Evolutionary conservation across 2,113 vertebrate species (phyloP).

Genomic region (Eurypyga helias): DNA sequence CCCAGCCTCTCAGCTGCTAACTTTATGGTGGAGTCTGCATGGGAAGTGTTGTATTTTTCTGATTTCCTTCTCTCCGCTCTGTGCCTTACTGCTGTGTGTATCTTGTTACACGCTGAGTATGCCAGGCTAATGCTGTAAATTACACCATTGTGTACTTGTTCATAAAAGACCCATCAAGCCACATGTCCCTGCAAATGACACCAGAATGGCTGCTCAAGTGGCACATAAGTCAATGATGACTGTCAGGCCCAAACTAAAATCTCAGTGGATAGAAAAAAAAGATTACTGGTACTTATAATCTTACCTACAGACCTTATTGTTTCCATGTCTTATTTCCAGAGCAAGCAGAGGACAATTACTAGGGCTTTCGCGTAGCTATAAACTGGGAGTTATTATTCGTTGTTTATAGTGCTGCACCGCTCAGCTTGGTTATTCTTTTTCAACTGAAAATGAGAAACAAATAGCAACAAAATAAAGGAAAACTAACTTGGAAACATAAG

Average conservation of each 20-base stretch:
- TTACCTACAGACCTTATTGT: neutral
- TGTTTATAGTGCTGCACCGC: neutral
- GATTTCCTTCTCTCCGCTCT: neutral
- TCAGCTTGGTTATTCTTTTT: neutral
- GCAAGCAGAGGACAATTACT: neutral
- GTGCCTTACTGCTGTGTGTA: neutral
- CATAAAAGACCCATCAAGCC: constrained; percentile 20
- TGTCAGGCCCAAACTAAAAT: neutral
- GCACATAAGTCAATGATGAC: neutral
- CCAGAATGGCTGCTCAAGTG: neutral
- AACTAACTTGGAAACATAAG: neutral
- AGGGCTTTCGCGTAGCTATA: neutral
- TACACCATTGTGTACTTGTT: neutral
- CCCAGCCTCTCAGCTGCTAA: neutral
- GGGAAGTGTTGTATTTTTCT: neutral
- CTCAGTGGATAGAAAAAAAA: neutral
- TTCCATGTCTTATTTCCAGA: neutral
- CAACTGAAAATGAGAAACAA: neutral
- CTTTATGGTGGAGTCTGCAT: neutral
- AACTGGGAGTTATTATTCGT: neutral
- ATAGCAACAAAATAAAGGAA: too few relatives aligned
- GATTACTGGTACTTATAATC: neutral
- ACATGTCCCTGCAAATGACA: neutral
- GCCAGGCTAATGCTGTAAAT: constrained; percentile 17
- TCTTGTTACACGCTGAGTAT: neutral